Percentiles rank a stretch among this genome's conserved stretches.
Evolutionary conservation across 2,888 invertebrate genomes (phyloP).

Genomic region (Ectobius pallidus): DNA sequence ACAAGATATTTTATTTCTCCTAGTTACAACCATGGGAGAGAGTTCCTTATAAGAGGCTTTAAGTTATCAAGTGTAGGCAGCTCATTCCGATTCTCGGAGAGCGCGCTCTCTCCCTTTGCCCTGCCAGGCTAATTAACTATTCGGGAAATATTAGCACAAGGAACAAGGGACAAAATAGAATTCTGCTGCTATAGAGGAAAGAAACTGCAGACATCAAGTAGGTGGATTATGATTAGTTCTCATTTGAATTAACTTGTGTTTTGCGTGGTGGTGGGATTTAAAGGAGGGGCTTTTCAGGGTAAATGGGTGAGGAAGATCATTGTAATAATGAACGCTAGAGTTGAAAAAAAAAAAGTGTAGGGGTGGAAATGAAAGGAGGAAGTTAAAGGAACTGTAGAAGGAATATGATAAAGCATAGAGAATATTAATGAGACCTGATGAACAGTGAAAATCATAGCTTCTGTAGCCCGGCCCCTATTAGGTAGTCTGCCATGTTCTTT

Average conservation of each 20-base stretch:
- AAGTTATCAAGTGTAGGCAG: neutral
- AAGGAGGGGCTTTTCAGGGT: neutral
- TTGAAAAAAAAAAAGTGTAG: neutral
- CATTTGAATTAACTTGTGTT: conserved; percentile 30
- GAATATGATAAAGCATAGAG: neutral
- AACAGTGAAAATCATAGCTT: conserved; percentile 17
- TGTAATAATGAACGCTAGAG: conserved; percentile 1
- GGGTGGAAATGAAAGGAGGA: neutral
- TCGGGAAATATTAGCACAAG: conserved; percentile 28
- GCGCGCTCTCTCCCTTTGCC: neutral
- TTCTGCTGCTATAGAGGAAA: neutral
- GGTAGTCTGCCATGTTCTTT: neutral
- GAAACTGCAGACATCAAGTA: conserved; percentile 15
- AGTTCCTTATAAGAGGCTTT: conserved; percentile 1
- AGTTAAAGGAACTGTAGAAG: neutral
- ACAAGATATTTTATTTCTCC: conserved; percentile 14
- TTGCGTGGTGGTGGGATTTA: conserved; percentile 21
- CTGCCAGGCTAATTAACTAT: conserved; percentile 18
- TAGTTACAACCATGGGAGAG: neutral
- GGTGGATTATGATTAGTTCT: conserved; percentile 22
- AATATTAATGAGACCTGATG: conserved; percentile 14
- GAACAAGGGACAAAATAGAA: conserved; percentile 16
- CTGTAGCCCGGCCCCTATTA: neutral
- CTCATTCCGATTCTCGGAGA: neutral
- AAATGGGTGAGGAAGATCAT: conserved; percentile 5